Base-by-base conservation (phyloP, 2,113 vertebrate species). In the Galemys pyrenaicus region DNA sequence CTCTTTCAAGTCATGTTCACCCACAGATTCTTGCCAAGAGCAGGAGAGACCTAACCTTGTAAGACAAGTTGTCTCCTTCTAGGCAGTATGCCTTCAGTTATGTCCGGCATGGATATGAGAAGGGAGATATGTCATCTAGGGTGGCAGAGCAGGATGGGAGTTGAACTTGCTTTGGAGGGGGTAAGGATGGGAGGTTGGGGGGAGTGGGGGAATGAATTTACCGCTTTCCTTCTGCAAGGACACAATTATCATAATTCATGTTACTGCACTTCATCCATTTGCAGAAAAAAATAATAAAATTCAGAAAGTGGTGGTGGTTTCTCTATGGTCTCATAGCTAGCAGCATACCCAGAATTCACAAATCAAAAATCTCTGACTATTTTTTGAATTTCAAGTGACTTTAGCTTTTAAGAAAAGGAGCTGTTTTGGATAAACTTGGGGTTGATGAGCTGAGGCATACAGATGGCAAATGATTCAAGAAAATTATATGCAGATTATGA, bases 281-380 rank as follows among this genome's bases (percentile, higher is more conserved):
- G 70, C 6, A 94, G 26, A 51, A 83, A 83, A 83, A 67, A 12
- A 75, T 67, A 20, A 75, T 10, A 58, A 13, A 8, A 91, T 74
- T 84, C 41, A 46, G 32, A 84, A 93, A 80, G 13, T 17, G 51
- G 58, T 39, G 58, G 9, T 75, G 37, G 11, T 75, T 78, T 79
- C 19, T 67, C 65, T 83, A 10, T 30, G 58, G 22, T 67, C n/a
- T 74, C 26, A 24, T n/a, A 88, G 62, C 16, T 30, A 71, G 19
- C 39, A 30, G 17, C 11, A 44, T 6, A 84, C 9, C 1, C 3
- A 62, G 16, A 86, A 86, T 70, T 64, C 30, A 81, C 73, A 75
- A 70, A 37, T 75, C 12, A 92, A 51, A 87, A 35, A 46, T 88
- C 24, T 83, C 44, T 91, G 44, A 62, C 62, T 79, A n/a, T 58